Percentiles rank a stretch among this genome's conserved stretches.
Evolutionary conservation across 2,113 vertebrate genomes (phyloP).

Genomic region (Myocastor coypus): DNA sequence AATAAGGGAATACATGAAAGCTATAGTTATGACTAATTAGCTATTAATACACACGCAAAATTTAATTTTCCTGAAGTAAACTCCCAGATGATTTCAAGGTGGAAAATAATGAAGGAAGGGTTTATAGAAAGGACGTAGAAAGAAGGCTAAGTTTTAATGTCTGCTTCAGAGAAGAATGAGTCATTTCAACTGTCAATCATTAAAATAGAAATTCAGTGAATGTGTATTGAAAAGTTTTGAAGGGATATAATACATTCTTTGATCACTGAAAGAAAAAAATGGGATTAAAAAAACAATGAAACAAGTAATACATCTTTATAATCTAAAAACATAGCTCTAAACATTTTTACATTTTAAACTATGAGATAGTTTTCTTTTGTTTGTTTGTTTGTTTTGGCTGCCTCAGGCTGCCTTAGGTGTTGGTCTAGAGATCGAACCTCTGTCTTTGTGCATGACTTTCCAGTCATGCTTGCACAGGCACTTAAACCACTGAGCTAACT

Average conservation of each 20-base stretch:
- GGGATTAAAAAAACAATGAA: background rate
- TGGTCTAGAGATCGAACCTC: no score
- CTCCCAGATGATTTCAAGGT: constrained; percentile 54
- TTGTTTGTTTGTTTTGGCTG: no score
- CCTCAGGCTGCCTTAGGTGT: no score
- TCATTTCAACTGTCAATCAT: background rate
- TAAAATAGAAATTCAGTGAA: constrained; percentile 26
- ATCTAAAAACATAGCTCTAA: background rate
- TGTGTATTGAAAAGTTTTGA: background rate
- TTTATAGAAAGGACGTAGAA: background rate
- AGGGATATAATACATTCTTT: background rate
- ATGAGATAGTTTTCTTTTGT: background rate
- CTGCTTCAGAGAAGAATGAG: background rate
- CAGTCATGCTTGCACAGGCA: no score
- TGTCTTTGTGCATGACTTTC: no score
- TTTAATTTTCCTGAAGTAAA: constrained; percentile 41
- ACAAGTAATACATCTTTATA: background rate
- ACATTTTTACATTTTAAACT: background rate
- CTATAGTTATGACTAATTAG: constrained; percentile 20
- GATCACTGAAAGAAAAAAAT: background rate
- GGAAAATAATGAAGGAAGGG: background rate
- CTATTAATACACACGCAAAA: constrained; percentile 1
- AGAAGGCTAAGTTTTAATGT: background rate
- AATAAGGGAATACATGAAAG: constrained; percentile 5
- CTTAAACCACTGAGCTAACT: no score